phyloP scores from a whole-genome alignment of 2,888 invertebrate species.

The Drosophila melanosoma region DNA sequence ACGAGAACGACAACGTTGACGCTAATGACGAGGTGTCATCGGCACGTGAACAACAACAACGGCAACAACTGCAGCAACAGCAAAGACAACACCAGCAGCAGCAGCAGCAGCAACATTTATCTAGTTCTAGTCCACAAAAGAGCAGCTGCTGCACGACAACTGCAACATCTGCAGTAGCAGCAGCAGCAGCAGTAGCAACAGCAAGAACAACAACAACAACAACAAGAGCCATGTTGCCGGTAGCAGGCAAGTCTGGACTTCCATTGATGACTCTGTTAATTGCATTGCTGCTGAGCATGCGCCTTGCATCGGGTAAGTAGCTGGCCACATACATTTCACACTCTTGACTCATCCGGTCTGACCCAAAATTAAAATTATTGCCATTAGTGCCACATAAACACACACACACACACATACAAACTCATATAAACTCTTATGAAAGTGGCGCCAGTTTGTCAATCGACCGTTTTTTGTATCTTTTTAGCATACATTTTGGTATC shows the following conservation, averaged over 20 bases:
- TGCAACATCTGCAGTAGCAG: slow-evolving; percentile 36
- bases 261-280: slow-evolving; percentile 83
- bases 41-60: slow-evolving; percentile 71
- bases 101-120: slow-evolving; percentile 52
- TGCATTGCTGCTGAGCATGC: slow-evolving; percentile 79
- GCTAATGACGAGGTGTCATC: slow-evolving; percentile 82
- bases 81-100: slow-evolving; percentile 40
- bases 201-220: slow-evolving; percentile 33
- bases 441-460: slow-evolving; percentile 44
- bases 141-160: slow-evolving; percentile 46
- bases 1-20: slow-evolving; percentile 54
- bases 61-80: slow-evolving; percentile 24
- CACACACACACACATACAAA: slow-evolving; percentile 1
- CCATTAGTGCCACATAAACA: slow-evolving; percentile 2
- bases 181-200: slow-evolving; percentile 30
- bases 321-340: slow-evolving; percentile 26
- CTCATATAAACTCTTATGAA: slow-evolving; percentile 4
- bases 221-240: slow-evolving; percentile 47
- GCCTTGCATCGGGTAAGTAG: slow-evolving; percentile 81
- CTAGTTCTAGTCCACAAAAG: slow-evolving; percentile 71
- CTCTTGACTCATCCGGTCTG: slow-evolving; percentile 28
- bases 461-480: slow-evolving; percentile 7
- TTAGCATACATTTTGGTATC: slow-evolving; percentile 17
- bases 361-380: slow-evolving; percentile 40
- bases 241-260: slow-evolving; percentile 59